phyloP scores from a whole-genome alignment of 2,888 invertebrate species.

The Apotomis betuletana region DNA sequence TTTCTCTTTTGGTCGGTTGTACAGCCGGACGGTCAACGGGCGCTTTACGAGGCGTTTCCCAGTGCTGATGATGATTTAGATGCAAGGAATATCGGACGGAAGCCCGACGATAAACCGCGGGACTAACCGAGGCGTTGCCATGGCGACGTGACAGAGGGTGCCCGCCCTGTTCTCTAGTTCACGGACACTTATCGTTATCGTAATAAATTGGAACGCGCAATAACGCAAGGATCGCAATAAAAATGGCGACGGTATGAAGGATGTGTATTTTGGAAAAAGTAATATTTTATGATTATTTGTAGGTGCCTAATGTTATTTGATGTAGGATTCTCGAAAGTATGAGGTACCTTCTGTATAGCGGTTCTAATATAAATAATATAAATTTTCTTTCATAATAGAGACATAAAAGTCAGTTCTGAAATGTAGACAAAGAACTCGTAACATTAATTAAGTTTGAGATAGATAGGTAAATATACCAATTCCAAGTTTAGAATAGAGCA shows the following conservation, averaged over 20 bases:
- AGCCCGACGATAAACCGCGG: conserved; percentile 68
- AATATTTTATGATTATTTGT: conserved; percentile 2
- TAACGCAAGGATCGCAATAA: conserved; percentile 74
- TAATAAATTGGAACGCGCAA: conserved; percentile 80
- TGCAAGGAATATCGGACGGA: conserved; percentile 76
- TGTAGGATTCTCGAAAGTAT: too few species aligned
- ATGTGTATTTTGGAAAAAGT: conserved; percentile 26
- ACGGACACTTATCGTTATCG: conserved; percentile 80
- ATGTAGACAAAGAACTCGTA: too few species aligned
- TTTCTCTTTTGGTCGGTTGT: conserved; percentile 30
- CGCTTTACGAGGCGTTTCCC: conserved; percentile 77
- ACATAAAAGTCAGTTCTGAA: too few species aligned
- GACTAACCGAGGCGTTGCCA: conserved; percentile 59
- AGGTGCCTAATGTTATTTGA: too few species aligned
- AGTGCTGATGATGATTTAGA: conserved; percentile 81
- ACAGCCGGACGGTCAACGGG: conserved; percentile 69
- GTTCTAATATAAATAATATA: too few species aligned
- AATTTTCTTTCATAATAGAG: too few species aligned
- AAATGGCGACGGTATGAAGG: conserved; percentile 54
- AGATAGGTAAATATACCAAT: too few species aligned
- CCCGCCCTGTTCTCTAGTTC: conserved; percentile 61
- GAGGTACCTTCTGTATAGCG: too few species aligned
- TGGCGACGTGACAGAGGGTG: conserved; percentile 58
- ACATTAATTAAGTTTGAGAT: too few species aligned
- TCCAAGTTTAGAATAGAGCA: too few species aligned